A percentile compares a stretch with the other conserved stretches of the same genome.
Evolutionary conservation across 2,888 invertebrate genomes (phyloP).

Genomic region (Hoplodrina ambigua): DNA sequence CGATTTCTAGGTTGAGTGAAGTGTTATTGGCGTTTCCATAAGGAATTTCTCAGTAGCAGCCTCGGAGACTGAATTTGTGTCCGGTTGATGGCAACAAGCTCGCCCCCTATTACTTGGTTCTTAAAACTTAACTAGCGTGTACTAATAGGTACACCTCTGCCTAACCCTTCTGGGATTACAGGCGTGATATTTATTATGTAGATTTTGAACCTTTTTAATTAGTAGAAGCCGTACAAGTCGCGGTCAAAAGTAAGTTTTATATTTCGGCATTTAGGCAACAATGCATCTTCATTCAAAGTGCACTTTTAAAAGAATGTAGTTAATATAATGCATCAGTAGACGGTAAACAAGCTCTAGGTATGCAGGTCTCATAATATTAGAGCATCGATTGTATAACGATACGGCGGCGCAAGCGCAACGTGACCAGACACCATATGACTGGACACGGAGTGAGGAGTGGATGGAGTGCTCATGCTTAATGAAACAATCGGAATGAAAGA

Average conservation of each 20-base stretch:
- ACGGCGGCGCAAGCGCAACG: slow-evolving; percentile 23
- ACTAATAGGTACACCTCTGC: too few relatives aligned
- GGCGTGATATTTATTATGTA: too few relatives aligned
- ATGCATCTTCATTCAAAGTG: slow-evolving; percentile 1
- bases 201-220: too few relatives aligned
- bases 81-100: too few relatives aligned
- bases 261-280: not conserved
- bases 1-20: too few relatives aligned
- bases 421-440: slow-evolving; percentile 33
- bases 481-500: not conserved
- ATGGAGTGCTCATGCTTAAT: slow-evolving; percentile 18
- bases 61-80: too few relatives aligned
- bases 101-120: too few relatives aligned
- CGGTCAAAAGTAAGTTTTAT: not conserved
- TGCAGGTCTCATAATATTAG: slow-evolving; percentile 52
- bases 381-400: slow-evolving; percentile 46
- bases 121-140: too few relatives aligned
- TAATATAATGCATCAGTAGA: slow-evolving; percentile 16
- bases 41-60: too few relatives aligned
- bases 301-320: slow-evolving; percentile 12
- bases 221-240: not conserved
- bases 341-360: slow-evolving; percentile 42
- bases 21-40: too few relatives aligned
- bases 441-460: slow-evolving; percentile 5
- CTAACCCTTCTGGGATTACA: too few relatives aligned